These are phyloP conservation scores for Temnothorax curvispinosus DNA, from an alignment of 1,140 invertebrate species.

Conservation along the genomic window DNA sequence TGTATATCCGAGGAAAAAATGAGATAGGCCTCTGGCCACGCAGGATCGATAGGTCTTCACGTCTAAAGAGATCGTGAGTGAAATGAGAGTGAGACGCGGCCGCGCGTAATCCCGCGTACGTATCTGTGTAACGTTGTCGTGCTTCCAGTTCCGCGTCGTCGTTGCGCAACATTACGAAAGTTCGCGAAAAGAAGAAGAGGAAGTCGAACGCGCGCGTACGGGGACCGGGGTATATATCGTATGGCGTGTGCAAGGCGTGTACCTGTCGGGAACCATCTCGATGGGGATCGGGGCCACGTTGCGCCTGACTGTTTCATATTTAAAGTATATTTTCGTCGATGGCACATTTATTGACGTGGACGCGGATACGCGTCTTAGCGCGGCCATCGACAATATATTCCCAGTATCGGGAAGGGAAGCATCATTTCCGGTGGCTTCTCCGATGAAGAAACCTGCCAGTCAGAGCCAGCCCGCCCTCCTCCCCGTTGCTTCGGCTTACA, in stretches of 20 bases:
- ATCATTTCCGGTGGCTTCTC: slow-evolving; percentile 86
- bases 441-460: slow-evolving; percentile 85
- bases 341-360: slow-evolving; percentile 79
- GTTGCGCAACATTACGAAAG: slow-evolving; percentile 53
- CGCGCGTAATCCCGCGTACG: background rate
- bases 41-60: background rate
- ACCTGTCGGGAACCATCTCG: slow-evolving; percentile 82
- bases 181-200: slow-evolving; percentile 62
- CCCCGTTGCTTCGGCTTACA: slow-evolving; percentile 71
- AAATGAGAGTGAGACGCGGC: background rate
- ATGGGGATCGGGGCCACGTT: slow-evolving; percentile 80
- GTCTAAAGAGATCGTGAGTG: slow-evolving; percentile 2
- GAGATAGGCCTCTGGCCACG: background rate
- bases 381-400: slow-evolving; percentile 79
- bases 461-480: slow-evolving; percentile 76
- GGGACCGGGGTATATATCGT: slow-evolving; percentile 24
- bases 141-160: slow-evolving; percentile 41
- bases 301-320: slow-evolving; percentile 85
- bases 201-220: slow-evolving; percentile 35
- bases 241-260: slow-evolving; percentile 72
- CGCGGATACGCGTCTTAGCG: slow-evolving; percentile 53
- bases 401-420: slow-evolving; percentile 74
- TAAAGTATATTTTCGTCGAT: slow-evolving; percentile 83
- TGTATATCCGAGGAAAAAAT: slow-evolving; percentile 17
- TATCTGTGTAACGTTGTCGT: slow-evolving; percentile 35